These are phyloP conservation scores for Hecatera dysodea DNA, from an alignment of 2,888 invertebrate genomes.

Conservation along the genomic window DNA sequence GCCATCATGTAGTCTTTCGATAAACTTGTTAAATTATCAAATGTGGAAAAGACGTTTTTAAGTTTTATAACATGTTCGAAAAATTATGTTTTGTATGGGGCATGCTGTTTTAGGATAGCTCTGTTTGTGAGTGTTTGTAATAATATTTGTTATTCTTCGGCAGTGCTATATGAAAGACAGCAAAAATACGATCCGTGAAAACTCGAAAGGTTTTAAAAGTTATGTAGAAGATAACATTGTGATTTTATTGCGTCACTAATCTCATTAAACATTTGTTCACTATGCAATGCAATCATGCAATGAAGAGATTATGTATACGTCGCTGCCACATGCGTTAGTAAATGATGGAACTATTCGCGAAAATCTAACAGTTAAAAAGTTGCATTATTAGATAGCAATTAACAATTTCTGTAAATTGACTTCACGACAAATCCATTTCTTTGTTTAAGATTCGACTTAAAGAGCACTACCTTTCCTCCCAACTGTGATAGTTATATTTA, in stretches of 20 bases:
- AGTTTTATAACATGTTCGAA: not conserved
- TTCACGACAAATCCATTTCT: constrained; percentile 45
- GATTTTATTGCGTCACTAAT: constrained; percentile 36
- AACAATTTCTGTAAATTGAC: constrained; percentile 48
- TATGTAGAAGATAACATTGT: constrained; percentile 22
- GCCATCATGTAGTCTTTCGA: constrained; percentile 61
- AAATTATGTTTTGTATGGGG: not conserved
- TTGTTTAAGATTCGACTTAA: no score
- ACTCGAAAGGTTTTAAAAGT: constrained; percentile 8
- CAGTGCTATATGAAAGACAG: not conserved
- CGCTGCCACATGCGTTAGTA: not conserved
- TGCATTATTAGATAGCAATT: constrained; percentile 42
- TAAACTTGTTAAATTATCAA: constrained; percentile 21
- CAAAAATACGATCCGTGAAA: constrained; percentile 18
- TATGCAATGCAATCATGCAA: constrained; percentile 27
- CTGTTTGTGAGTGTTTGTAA: not conserved
- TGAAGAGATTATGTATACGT: not conserved
- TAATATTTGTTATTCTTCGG: not conserved
- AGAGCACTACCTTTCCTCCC: no score
- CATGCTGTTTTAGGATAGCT: not conserved
- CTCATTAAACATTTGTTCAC: constrained; percentile 11
- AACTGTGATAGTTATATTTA: no score
- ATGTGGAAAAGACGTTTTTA: not conserved
- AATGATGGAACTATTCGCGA: constrained; percentile 16
- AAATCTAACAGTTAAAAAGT: constrained; percentile 30